These are phyloP conservation scores for Cygnus olor DNA, from an alignment of 2,797 vertebrate genomes.

Conservation along the genomic window DNA sequence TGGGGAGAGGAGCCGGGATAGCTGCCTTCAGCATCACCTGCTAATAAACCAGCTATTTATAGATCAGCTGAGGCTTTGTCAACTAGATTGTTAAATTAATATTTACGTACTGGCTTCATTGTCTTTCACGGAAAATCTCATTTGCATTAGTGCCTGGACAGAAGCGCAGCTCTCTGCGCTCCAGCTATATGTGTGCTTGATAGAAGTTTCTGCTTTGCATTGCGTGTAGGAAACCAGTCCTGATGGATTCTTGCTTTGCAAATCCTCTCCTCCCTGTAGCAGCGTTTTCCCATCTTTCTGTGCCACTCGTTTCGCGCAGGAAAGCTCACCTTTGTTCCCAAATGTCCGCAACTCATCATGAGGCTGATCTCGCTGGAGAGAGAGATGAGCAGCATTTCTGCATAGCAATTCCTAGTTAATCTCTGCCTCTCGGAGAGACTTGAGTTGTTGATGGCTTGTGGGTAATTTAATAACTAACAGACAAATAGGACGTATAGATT, in stretches of 20 bases:
- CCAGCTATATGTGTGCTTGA: not conserved
- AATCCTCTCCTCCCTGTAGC: not conserved
- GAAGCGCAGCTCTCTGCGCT: not conserved
- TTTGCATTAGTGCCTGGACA: conserved; percentile 45
- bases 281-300: not conserved
- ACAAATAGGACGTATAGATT: conserved; percentile 59
- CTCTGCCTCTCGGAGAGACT: conserved; percentile 62
- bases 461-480: conserved; percentile 74
- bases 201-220: not conserved
- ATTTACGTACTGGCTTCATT: conserved; percentile 60
- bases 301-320: conserved; percentile 38
- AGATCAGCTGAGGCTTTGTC: conserved; percentile 62
- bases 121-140: conserved; percentile 53
- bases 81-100: conserved; percentile 63
- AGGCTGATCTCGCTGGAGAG: conserved; percentile 40
- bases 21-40: conserved; percentile 61
- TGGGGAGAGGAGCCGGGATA: conserved; percentile 43
- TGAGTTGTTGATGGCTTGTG: conserved; percentile 64
- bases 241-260: conserved; percentile 21
- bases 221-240: conserved; percentile 4
- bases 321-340: conserved; percentile 63
- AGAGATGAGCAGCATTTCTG: conserved; percentile 50
- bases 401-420: conserved; percentile 70
- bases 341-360: conserved; percentile 26
- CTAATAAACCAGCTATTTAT: conserved; percentile 66